A percentile compares a stretch with the other conserved stretches of the same genome.
Evolutionary conservation across 2,797 vertebrate species (phyloP).

Genomic region (Sardinella longiceps): DNA sequence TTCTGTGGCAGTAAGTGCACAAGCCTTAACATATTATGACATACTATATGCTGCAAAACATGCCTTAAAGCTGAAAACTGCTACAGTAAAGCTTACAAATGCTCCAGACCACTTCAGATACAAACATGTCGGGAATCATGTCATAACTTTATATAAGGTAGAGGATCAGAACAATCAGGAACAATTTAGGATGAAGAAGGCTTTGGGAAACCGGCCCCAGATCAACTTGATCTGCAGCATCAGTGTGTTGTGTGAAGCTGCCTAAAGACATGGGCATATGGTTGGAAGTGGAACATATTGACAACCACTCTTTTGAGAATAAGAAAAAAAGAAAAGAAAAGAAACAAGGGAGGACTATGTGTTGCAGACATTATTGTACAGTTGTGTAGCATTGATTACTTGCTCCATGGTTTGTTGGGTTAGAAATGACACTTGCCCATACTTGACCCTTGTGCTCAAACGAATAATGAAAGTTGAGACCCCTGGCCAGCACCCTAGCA

Average conservation of each 20-base stretch:
- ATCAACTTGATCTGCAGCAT: slow-evolving; percentile 33
- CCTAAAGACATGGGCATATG: slow-evolving; percentile 43
- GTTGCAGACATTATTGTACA: slow-evolving; percentile 59
- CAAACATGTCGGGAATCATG: too few relatives aligned
- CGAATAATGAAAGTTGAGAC: slow-evolving; percentile 40
- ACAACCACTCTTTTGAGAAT: slow-evolving; percentile 59
- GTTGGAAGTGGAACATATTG: slow-evolving; percentile 50
- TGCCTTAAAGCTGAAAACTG: too few relatives aligned
- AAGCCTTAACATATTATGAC: too few relatives aligned
- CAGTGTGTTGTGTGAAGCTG: slow-evolving; percentile 51
- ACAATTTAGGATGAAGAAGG: too few relatives aligned
- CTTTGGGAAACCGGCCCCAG: too few relatives aligned
- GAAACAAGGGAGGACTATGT: slow-evolving; percentile 49
- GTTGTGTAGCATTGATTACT: slow-evolving; percentile 63
- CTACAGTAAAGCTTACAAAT: too few relatives aligned
- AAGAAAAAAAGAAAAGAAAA: slow-evolving; percentile 46
- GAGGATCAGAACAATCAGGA: too few relatives aligned
- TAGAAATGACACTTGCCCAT: background rate
- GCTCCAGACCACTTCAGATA: too few relatives aligned
- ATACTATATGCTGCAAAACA: too few relatives aligned
- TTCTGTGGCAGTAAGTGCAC: too few relatives aligned
- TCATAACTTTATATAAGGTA: too few relatives aligned
- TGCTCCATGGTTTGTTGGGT: background rate
- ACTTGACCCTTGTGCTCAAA: slow-evolving; percentile 8
- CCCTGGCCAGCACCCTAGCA: slow-evolving; percentile 46